A percentile compares a stretch with the other conserved stretches of the same genome.
These are phyloP conservation scores for Pseudococcus jackbeardsleyi DNA, from an alignment of 2,888 invertebrate genomes.

Conservation along the genomic window DNA sequence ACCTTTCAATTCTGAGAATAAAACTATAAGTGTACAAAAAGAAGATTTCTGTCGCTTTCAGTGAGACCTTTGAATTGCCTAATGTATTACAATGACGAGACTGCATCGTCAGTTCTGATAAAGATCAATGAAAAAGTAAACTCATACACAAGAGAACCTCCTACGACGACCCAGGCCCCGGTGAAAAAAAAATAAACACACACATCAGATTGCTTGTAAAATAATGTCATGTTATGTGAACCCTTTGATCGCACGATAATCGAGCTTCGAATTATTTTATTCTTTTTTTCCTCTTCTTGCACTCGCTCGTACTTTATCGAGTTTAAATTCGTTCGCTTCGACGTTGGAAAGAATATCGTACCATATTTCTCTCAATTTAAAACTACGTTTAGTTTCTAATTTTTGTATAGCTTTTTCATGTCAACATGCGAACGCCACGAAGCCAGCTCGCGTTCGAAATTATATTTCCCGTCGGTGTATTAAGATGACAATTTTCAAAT, in stretches of 20 bases:
- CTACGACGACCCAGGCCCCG: not conserved
- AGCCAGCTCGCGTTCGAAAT: not conserved
- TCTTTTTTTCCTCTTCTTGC: not conserved
- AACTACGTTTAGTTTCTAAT: slow-evolving; percentile 21
- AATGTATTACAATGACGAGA: not conserved
- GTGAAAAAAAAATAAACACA: slow-evolving; percentile 9
- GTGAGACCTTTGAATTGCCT: too few species aligned
- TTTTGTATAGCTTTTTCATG: slow-evolving; percentile 31
- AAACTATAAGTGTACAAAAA: too few species aligned
- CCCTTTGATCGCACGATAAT: slow-evolving; percentile 46
- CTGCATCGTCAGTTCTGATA: not conserved
- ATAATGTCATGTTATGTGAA: slow-evolving; percentile 32
- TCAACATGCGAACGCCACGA: slow-evolving; percentile 4
- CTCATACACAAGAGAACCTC: not conserved
- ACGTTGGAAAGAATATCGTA: slow-evolving; percentile 7
- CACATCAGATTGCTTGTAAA: slow-evolving; percentile 8
- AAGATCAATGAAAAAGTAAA: not conserved
- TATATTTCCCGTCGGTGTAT: slow-evolving; percentile 20
- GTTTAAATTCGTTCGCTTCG: slow-evolving; percentile 18
- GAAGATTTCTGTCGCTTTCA: too few species aligned
- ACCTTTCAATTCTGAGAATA: too few species aligned
- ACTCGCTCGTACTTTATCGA: slow-evolving; percentile 9
- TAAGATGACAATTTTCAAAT: slow-evolving; percentile 6
- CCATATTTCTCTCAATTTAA: not conserved
- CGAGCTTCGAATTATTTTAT: slow-evolving; percentile 42